Base-by-base conservation (phyloP, 2,797 vertebrate genomes). In the Helicolenus hilgendorfi region DNA sequence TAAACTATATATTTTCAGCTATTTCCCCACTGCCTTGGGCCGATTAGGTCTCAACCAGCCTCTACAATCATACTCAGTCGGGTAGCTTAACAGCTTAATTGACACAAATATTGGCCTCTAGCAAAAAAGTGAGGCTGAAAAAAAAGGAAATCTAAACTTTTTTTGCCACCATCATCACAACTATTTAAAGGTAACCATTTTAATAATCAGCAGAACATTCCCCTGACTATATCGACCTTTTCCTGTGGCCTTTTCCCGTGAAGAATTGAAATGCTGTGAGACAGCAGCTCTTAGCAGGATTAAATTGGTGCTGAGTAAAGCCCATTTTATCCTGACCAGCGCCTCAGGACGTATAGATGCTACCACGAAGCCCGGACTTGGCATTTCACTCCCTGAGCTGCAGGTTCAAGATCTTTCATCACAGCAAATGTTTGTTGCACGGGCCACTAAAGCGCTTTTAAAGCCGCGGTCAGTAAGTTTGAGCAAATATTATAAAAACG, bases 281-380 rank as follows among this genome's bases (percentile, higher is more conserved):
- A 93, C 88, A 89, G 91, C 87, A 90, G 90, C 94, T 94, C 87
- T 94, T 89, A 91, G 87, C 77, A 77, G 93, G 89, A 96, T 94
- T 95, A 94, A 92, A 92, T 79, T 85, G 87, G 79, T 92, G 91
- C 90, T 88, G 89, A 94, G 91, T 88, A 89, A 94, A 95, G 85
- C 75, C 77, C 41, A 81, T 94, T 91, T 92, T 56, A 89, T 88
- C 88, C 91, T 81, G 89, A 93, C 83, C 75, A 80, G 58, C 0
- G 68, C 84, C 75, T 81, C 79, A 84, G 89, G 86, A 93, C 56
- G 58, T 89, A 73, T 86, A 77, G 92, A 94, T 68, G 83, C 81
- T 79, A 89, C 89, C 64, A 73, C 29, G 62, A 82, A 84, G 84
- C 56, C 71, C 27, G 18, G 81, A 76, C 72, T 77, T 91, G 79